Evolutionary conservation across 2,113 vertebrate genomes (phyloP), one percentile per base, ranked within the genome.

Genomic region (Pteronura brasiliensis): DNA sequence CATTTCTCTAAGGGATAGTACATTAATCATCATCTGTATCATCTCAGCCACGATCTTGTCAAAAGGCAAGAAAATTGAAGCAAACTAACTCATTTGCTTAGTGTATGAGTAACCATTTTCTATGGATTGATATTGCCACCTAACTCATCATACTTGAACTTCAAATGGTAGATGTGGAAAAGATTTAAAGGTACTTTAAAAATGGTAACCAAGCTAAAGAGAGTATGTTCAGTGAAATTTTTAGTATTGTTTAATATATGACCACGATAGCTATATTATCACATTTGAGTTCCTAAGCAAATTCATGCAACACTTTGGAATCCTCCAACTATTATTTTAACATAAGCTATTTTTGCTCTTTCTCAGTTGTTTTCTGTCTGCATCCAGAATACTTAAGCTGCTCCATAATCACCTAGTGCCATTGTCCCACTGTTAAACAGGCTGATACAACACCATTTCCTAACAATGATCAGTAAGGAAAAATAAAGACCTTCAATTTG

Each of bases 371-470:
- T 57, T 87, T 39, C 36, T 20, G 18, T 21, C 12, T 63, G 4
- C 17, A 63, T 34, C 34, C 13, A 61, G n/a, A 63, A 72, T 29
- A 65, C 10, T 72, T 27, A 72, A 52, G 29, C 25, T 81, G 10
- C 0, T 8, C 27, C 25, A 0, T 80, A 18, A 80, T 39, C 11
- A 63, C 4, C 3, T 55, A 36, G 25, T 23, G 11, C 15, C 21
- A 67, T 84, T 2, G 1, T 90, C 8, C 23, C 44, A 23, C 6
- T 76, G 34, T 85, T 9, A 42, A 86, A 29, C 36, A 76, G 21
- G 7, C 7, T 55, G 27, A 44, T 67, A 23, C 23, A 77, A 29
- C 11, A 36, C 17, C 31, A 67, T 44, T 55, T 6, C 5, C 4
- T 47, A 52, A n/a, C 29, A 85, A 44, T 47, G 8, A 49, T 3